Evolutionary conservation across 2,113 vertebrate species (phyloP).

Genomic region (Dermatemys mawii): DNA sequence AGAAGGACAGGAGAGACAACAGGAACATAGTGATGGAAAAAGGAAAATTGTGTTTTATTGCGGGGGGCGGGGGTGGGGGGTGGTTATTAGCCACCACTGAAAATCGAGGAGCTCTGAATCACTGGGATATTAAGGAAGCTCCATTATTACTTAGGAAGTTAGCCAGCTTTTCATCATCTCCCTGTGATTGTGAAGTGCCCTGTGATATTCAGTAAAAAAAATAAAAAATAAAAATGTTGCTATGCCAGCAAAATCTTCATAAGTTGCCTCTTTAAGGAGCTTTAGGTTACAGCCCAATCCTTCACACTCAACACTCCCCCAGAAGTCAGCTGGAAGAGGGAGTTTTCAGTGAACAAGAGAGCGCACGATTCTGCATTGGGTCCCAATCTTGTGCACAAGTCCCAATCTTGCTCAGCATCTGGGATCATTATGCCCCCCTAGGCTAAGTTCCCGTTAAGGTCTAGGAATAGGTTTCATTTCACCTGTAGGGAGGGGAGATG

Average conservation of each 20-base stretch:
- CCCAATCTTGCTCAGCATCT: neutral
- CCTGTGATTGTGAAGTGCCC: neutral
- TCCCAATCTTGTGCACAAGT: neutral
- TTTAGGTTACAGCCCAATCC: neutral
- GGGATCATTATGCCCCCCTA: neutral
- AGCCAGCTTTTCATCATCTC: neutral
- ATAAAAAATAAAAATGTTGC: neutral
- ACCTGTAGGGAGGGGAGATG: constrained; percentile 31
- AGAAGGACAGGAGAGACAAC: neutral
- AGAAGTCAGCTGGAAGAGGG: neutral
- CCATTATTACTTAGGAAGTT: neutral
- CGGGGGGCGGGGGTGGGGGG: too few species aligned
- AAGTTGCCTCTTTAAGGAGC: neutral
- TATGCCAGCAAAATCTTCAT: neutral
- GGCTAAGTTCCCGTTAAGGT: constrained; percentile 8
- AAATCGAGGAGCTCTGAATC: neutral
- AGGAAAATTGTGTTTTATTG: neutral
- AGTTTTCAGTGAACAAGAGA: neutral
- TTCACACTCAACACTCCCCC: neutral
- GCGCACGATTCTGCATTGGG: neutral
- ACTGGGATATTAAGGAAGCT: neutral
- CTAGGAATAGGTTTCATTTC: constrained; percentile 60
- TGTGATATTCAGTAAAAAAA: neutral
- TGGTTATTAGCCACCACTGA: neutral
- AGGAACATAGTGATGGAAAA: neutral